Base-by-base conservation (phyloP, 2,113 vertebrate genomes). In the Paradoxurus hermaphroditus region DNA sequence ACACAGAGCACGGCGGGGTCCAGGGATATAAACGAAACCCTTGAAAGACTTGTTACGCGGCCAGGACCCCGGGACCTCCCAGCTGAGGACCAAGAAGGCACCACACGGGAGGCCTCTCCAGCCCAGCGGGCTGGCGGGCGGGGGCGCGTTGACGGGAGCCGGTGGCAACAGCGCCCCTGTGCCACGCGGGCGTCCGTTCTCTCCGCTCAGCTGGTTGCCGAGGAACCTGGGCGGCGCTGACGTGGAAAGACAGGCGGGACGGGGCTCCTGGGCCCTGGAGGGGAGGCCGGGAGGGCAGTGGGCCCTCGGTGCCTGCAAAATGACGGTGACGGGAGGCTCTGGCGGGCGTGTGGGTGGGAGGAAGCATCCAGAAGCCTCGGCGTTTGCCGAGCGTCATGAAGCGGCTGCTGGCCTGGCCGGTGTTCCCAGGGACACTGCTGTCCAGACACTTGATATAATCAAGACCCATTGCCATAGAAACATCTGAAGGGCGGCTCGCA, bases 381-480 rank as follows among this genome's bases (percentile, higher is more conserved):
- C 12, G 25, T 12, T 29, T 27, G 41, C 62, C 25, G 1, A 27
- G 68, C 2, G 1, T 1, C n/a, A 8, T 1, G 41, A 67, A n/a
- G 62, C 13, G 1, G 34, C 87, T 36, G 36, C 68, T 16, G 44
- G 86, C 56, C 68, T 16, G 44, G 86, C 56, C 7, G 12, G 19
- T 13, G 62, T 67, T 79, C 68, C 56, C 49, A 18, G 68, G 23
- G 82, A 79, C 29, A 41, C 2, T 13, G 41, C 86, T 18, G 77
- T 56, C 63, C 93, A 93, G 93, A 94, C 75, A 77, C 82, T 88
- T 91, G 23, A 81, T 36, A 34, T 44, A 91, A 91, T 94, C 87
- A 94, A 94, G 83, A 34, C 49, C 78, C 78, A 89, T 86, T 25
- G 56, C 97, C 94, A 89, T 95, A 86, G 94, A 97, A 96, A 96